Evolutionary conservation across 2,888 invertebrate genomes (phyloP), one percentile per base, ranked within the genome.

Genomic region (Agrypnus murinus): DNA sequence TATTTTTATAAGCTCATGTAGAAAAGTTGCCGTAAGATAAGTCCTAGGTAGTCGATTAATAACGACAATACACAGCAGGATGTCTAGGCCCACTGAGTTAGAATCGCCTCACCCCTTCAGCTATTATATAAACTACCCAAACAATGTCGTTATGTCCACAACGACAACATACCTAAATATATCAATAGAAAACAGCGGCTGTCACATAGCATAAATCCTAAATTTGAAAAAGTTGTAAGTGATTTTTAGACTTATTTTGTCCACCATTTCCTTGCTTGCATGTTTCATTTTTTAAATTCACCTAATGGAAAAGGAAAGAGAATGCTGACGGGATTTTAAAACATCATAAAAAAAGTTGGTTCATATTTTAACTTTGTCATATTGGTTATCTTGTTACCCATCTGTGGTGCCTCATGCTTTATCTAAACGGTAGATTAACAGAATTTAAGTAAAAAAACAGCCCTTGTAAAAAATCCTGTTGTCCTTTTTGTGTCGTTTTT

Each of bases 351-450:
- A 6, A 15, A 19, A 12, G 25, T 12, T 69, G 63, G 66, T 71
- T 72, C 74, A 74, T 77, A 77, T 74, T 72, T 77, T 74, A 77
- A 75, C 71, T 77, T 77, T 75, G 77, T 77, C 76, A 77, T 77
- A 77, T 75, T 71, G 65, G 71, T 74, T 77, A 74, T 74, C 76
- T 69, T 60, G 66, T 67, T 73, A 73, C 75, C 75, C 67, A 75
- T 75, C 75, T 75, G n/a, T 60, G 60, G n/a, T 60, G 60, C 55
- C 57, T 69, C 75, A 69, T 71, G 67, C 69, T 57, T 77, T 77
- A 77, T 77, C 77, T 75, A 69, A 65, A 74, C 77, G 77, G 77
- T 72, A 77, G 77, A 77, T 77, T 77, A 75, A 77, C 76, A 77
- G 74, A 74, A 74, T 65, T 38, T 45, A 31, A 58, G 60, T 74